phyloP scores from a whole-genome alignment of 2,797 vertebrate genomes.

The Chrysocyon brachyurus region DNA sequence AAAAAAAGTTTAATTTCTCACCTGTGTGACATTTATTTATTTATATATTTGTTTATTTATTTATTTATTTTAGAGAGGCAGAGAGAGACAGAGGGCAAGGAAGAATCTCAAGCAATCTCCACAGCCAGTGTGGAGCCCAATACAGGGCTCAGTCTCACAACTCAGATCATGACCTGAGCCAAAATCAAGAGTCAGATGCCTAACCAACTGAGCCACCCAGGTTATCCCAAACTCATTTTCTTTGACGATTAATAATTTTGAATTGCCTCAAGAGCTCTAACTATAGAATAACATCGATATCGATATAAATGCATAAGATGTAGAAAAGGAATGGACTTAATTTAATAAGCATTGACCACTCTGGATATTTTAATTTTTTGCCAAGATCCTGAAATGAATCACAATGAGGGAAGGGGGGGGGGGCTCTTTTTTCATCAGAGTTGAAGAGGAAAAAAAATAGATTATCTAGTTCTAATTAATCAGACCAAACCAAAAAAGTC shows the following conservation, averaged over 20 bases:
- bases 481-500: background rate
- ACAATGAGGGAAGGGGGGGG: background rate
- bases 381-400: background rate
- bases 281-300: background rate
- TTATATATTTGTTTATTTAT: background rate
- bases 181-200: background rate
- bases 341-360: slow-evolving; percentile 11
- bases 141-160: background rate
- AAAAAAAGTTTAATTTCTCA: background rate
- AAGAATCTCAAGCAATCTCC: background rate
- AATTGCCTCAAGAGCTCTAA: background rate
- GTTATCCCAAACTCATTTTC: background rate
- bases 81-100: background rate
- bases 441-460: background rate
- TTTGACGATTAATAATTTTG: slow-evolving; percentile 26
- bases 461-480: slow-evolving; percentile 27
- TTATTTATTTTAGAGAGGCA: background rate
- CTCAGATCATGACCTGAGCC: background rate
- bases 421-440: background rate
- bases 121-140: background rate
- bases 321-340: background rate
- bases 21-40: background rate
- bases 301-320: background rate
- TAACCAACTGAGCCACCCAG: background rate
- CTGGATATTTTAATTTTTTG: slow-evolving; percentile 18